These are phyloP conservation scores for Galagoides demidoff DNA, from an alignment of 2,797 vertebrate species.

Conservation along the genomic window DNA sequence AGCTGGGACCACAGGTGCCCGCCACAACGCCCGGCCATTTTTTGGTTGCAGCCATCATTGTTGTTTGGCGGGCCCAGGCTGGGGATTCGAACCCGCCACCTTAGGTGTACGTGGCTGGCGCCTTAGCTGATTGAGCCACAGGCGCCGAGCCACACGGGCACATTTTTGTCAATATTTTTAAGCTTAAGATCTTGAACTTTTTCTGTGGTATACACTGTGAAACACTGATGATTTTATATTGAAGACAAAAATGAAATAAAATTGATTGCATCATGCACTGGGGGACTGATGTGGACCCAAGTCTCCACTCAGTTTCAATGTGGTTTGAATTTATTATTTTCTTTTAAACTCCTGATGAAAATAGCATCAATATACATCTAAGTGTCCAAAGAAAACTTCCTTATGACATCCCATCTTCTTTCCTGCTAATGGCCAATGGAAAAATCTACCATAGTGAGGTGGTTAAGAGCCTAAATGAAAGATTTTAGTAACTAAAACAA, in stretches of 20 bases:
- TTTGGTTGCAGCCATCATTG: no score
- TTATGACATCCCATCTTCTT: not conserved
- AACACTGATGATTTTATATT: not conserved
- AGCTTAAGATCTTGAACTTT: not conserved
- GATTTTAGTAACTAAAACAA: not conserved
- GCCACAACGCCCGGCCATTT: no score
- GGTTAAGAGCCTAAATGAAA: not conserved
- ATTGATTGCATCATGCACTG: not conserved
- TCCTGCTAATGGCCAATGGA: not conserved
- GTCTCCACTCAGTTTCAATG: not conserved
- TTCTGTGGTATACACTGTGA: not conserved
- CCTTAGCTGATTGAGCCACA: no score
- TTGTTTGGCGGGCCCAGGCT: no score
- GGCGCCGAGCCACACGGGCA: not conserved
- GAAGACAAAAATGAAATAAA: not conserved
- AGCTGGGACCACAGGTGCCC: no score
- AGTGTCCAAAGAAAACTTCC: not conserved
- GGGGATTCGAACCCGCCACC: no score
- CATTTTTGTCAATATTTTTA: not conserved
- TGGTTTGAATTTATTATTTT: not conserved
- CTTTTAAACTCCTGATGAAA: not conserved
- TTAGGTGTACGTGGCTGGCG: no score
- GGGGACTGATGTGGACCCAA: rapidly evolving
- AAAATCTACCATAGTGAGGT: no score
- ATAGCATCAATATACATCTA: not conserved